These are phyloP conservation scores for Sapayoa aenigma DNA, from an alignment of 2,113 vertebrate species.

Conservation along the genomic window DNA sequence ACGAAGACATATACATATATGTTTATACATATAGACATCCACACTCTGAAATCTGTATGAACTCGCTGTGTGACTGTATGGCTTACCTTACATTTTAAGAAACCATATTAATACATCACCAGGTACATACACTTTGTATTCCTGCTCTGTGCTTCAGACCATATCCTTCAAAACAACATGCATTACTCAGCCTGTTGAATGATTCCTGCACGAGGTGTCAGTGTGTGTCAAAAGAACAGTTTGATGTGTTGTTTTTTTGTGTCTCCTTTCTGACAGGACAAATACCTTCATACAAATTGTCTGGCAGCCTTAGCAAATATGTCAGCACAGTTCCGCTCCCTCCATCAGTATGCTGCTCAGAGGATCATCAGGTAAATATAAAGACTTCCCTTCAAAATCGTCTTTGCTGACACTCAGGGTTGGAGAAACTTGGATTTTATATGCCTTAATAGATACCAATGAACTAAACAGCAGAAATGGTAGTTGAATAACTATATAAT, in stretches of 20 bases:
- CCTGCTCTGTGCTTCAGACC: neutral
- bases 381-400: neutral
- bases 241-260: neutral
- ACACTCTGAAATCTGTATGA: neutral
- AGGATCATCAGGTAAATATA: slow-evolving; percentile 92
- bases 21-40: neutral
- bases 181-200: neutral
- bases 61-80: neutral
- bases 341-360: slow-evolving; percentile 97
- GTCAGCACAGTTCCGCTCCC: slow-evolving; percentile 95
- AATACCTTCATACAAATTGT: slow-evolving; percentile 98
- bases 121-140: neutral
- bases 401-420: neutral
- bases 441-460: neutral
- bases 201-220: neutral
- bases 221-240: neutral
- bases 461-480: neutral
- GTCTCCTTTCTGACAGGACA: slow-evolving; percentile 81
- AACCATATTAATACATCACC: neutral
- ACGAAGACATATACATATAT: neutral
- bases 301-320: slow-evolving; percentile 96
- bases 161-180: neutral
- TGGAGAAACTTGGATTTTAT: neutral
- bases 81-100: neutral
- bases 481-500: neutral